A percentile compares a stretch with the other conserved stretches of the same genome.
Evolutionary conservation across 2,113 vertebrate species (phyloP).

Genomic region (Coreoperca whiteheadi): DNA sequence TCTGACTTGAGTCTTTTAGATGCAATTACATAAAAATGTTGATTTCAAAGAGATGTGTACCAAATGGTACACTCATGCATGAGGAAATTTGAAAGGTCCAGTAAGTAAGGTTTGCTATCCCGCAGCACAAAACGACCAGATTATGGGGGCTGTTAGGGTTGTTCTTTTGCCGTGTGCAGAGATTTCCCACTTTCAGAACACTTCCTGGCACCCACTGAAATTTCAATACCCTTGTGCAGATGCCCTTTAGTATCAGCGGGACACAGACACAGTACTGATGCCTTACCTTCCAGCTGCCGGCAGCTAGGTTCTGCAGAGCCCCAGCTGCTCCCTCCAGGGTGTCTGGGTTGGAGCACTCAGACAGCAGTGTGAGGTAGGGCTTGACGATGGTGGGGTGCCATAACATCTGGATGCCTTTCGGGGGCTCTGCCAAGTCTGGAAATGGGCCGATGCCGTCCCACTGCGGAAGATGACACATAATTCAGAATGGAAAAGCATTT

Average conservation of each 20-base stretch:
- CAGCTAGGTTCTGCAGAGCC: constrained; percentile 96
- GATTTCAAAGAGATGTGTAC: constrained; percentile 1
- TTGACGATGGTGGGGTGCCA: constrained; percentile 99
- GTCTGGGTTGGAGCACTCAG: constrained; percentile 98
- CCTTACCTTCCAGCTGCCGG: constrained; percentile 98
- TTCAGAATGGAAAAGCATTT: constrained; percentile 42
- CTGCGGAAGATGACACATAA: constrained; percentile 81
- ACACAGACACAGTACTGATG: constrained; percentile 24
- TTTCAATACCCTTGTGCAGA: constrained; percentile 15
- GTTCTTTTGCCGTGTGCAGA: not conserved
- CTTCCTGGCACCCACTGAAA: constrained; percentile 29
- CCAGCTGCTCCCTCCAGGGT: constrained; percentile 97
- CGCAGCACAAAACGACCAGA: constrained; percentile 3
- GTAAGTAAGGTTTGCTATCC: not conserved
- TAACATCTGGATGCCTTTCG: constrained; percentile 98
- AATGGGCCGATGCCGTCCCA: constrained; percentile 98
- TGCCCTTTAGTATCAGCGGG: constrained; percentile 46
- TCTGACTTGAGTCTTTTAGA: not conserved
- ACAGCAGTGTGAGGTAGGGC: constrained; percentile 98
- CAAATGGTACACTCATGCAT: not conserved
- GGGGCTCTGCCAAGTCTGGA: constrained; percentile 95
- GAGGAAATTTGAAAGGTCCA: constrained; percentile 1
- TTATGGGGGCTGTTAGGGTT: not conserved
- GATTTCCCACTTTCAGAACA: not conserved
- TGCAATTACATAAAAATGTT: not conserved